Evolutionary conservation across 2,888 invertebrate species (phyloP).

Genomic region (Cartodere bifasciata): DNA sequence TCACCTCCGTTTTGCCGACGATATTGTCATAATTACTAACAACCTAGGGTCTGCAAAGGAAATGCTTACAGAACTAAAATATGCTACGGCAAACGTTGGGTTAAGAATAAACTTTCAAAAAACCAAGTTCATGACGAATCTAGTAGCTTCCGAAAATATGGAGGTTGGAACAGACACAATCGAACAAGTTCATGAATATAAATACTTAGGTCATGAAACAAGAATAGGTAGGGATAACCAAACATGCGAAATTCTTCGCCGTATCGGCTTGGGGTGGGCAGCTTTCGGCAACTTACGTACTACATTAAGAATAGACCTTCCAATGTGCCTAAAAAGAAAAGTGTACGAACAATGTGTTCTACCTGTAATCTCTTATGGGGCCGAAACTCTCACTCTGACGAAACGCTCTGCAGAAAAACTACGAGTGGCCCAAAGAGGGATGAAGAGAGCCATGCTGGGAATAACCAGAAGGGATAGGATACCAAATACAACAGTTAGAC

Average conservation of each 20-base stretch:
- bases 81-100: no score
- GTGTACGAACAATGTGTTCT: slow-evolving; percentile 4
- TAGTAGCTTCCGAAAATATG: slow-evolving; percentile 2
- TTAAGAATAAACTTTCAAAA: slow-evolving; percentile 3
- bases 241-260: slow-evolving; percentile 3
- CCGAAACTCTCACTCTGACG: slow-evolving; percentile 2
- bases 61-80: no score
- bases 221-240: slow-evolving; percentile 4
- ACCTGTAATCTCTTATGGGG: slow-evolving; percentile 4
- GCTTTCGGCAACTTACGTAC: slow-evolving; percentile 1
- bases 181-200: slow-evolving; percentile 1
- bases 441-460: not conserved
- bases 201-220: slow-evolving; percentile 3
- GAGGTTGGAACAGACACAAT: slow-evolving; percentile 1
- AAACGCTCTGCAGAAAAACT: not conserved
- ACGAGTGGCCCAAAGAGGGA: slow-evolving; percentile 2
- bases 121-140: slow-evolving; percentile 1
- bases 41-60: no score
- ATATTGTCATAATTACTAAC: no score
- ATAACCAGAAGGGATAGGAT: slow-evolving; percentile 4
- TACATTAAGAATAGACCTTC: not conserved
- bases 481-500: slow-evolving; percentile 1
- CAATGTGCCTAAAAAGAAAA: slow-evolving; percentile 2
- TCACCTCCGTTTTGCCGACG: no score
- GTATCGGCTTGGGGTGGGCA: slow-evolving; percentile 2